phyloP scores from a whole-genome alignment of 2,888 invertebrate genomes.

The Chrysotoxum bicinctum region DNA sequence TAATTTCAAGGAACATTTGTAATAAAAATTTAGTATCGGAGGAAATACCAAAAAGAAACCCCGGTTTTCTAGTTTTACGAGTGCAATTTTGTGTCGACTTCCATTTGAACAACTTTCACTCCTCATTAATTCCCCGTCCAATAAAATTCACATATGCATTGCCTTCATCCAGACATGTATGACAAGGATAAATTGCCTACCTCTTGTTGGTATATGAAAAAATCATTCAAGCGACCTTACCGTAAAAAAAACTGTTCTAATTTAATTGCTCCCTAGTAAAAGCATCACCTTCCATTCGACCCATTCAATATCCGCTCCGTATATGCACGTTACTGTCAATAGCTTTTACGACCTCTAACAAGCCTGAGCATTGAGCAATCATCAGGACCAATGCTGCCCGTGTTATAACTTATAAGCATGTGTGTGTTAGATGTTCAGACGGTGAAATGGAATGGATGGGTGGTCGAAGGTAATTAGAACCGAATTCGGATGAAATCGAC shows the following conservation, averaged over 20 bases:
- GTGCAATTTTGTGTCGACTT: slow-evolving; percentile 63
- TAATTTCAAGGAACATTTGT: slow-evolving; percentile 17
- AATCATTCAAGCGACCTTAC: slow-evolving; percentile 61
- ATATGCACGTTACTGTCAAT: slow-evolving; percentile 66
- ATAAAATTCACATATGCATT: slow-evolving; percentile 66
- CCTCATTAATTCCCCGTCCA: slow-evolving; percentile 67
- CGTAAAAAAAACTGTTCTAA: slow-evolving; percentile 67
- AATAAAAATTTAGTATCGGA: slow-evolving; percentile 58
- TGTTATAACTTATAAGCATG: not conserved
- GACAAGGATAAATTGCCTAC: slow-evolving; percentile 41
- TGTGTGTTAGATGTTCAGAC: slow-evolving; percentile 38
- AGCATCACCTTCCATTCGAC: slow-evolving; percentile 55
- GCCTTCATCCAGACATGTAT: not conserved
- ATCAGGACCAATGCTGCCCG: not conserved
- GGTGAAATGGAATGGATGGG: slow-evolving; percentile 50
- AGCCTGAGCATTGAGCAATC: slow-evolving; percentile 14
- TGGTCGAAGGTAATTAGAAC: slow-evolving; percentile 70
- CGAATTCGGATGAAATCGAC: slow-evolving; percentile 68
- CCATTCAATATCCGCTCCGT: slow-evolving; percentile 65
- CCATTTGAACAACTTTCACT: slow-evolving; percentile 70
- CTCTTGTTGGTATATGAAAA: slow-evolving; percentile 31
- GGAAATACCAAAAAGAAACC: slow-evolving; percentile 33
- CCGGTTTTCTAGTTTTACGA: slow-evolving; percentile 55
- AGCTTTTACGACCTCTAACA: slow-evolving; percentile 63
- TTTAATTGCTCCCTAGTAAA: slow-evolving; percentile 66